Evolutionary conservation across 2,888 invertebrate species (phyloP).

Genomic region (Tolmerus cingulatus): DNA sequence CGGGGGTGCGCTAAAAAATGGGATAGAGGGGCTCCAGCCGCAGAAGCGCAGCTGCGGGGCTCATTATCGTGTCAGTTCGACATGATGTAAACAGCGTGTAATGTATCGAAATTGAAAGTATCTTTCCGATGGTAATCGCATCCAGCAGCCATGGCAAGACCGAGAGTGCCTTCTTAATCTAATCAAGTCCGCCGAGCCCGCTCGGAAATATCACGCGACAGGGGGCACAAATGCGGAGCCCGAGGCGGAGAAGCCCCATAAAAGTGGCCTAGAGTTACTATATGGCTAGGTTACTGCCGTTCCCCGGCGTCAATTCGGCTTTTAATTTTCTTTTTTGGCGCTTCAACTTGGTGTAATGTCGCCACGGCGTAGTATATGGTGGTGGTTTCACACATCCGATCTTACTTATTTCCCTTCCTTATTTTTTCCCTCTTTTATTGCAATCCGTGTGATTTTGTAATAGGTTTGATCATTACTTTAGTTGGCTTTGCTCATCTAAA

Average conservation of each 20-base stretch:
- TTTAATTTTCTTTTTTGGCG: background rate
- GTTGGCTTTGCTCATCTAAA: background rate
- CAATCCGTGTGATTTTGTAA: background rate
- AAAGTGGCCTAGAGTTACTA: background rate
- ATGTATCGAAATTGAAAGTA: background rate
- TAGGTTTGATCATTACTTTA: background rate
- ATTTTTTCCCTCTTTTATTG: background rate
- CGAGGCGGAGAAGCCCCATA: background rate
- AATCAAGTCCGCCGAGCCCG: background rate
- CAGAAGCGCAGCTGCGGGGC: background rate
- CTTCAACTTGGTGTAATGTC: background rate
- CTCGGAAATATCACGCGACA: background rate
- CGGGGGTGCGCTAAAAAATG: background rate
- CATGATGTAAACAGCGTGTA: background rate
- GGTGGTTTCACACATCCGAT: background rate
- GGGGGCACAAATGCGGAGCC: background rate
- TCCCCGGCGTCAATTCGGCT: background rate
- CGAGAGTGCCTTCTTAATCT: background rate
- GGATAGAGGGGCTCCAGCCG: background rate
- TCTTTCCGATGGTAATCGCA: background rate
- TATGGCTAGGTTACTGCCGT: background rate
- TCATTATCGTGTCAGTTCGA: background rate
- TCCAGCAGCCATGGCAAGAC: background rate
- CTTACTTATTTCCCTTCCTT: background rate
- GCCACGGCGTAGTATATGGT: background rate